Percentiles rank a stretch among this genome's conserved stretches.
phyloP scores from a whole-genome alignment of 2,888 invertebrate species.

The Ischnura elegans region DNA sequence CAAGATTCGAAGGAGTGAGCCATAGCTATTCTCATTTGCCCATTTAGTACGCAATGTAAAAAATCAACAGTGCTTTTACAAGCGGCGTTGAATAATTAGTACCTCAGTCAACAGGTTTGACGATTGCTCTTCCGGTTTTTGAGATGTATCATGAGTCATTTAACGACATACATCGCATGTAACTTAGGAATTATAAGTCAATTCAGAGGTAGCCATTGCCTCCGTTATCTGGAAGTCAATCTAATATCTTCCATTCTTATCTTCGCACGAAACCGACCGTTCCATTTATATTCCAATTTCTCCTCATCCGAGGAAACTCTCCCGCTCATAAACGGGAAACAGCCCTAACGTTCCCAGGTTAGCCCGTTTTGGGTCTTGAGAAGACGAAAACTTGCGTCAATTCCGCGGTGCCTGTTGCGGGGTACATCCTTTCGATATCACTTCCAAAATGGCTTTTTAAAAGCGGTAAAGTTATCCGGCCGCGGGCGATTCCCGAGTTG shows the following conservation, averaged over 20 bases:
- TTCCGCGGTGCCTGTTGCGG: conserved; percentile 57
- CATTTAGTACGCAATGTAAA: no score
- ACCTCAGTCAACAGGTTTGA: no score
- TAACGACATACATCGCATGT: no score
- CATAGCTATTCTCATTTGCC: no score
- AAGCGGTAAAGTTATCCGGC: background rate
- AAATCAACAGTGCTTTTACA: no score
- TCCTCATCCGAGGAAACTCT: background rate
- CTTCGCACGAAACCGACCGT: background rate
- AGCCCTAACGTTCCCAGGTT: background rate
- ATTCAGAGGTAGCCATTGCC: background rate
- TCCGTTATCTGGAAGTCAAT: background rate
- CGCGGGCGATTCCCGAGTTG: background rate
- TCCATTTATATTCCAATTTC: conserved; percentile 6
- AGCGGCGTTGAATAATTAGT: no score
- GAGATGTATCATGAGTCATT: no score
- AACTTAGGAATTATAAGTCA: no score
- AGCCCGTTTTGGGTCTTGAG: background rate
- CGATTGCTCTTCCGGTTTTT: no score
- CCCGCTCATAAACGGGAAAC: conserved; percentile 19
- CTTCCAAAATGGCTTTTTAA: background rate
- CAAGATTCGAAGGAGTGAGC: no score
- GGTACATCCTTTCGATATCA: background rate
- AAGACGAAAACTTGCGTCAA: background rate
- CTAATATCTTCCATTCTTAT: background rate